Percentiles rank a stretch among this genome's conserved stretches.
These are phyloP conservation scores for Hypotaenidia okinawae DNA, from an alignment of 2,797 vertebrate genomes.

Conservation along the genomic window DNA sequence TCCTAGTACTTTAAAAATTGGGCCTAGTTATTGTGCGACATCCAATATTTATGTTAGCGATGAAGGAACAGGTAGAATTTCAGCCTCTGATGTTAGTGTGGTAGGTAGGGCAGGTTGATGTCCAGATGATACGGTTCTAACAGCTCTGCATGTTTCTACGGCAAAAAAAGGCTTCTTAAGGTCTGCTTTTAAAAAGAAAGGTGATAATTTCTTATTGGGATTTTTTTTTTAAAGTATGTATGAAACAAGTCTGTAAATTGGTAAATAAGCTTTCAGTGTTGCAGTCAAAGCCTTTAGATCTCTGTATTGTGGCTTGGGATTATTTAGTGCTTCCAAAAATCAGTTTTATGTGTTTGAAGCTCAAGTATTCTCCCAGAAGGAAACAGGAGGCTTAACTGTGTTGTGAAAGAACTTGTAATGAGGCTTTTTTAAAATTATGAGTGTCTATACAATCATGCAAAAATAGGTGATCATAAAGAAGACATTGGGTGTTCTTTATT, in stretches of 20 bases:
- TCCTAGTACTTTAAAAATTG: conserved; percentile 33
- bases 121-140: not conserved
- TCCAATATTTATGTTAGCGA: conserved; percentile 59
- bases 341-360: not conserved
- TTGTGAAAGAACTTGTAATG: not conserved
- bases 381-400: not conserved
- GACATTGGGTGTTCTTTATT: not conserved
- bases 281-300: not conserved
- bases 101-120: not conserved
- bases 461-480: not conserved
- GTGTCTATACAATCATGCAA: not conserved
- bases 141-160: not conserved
- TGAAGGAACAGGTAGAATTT: conserved; percentile 49
- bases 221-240: rapidly evolving
- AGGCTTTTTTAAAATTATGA: not conserved
- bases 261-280: not conserved
- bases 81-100: not conserved
- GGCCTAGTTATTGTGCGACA: conserved; percentile 25
- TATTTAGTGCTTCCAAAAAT: not conserved
- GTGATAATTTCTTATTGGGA: not conserved
- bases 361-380: not conserved
- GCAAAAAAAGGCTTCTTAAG: not conserved
- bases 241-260: not conserved
- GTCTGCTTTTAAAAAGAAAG: not conserved
- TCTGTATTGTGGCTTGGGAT: not conserved